phyloP scores from a whole-genome alignment of 2,888 invertebrate species.

The Campoplex nolae region DNA sequence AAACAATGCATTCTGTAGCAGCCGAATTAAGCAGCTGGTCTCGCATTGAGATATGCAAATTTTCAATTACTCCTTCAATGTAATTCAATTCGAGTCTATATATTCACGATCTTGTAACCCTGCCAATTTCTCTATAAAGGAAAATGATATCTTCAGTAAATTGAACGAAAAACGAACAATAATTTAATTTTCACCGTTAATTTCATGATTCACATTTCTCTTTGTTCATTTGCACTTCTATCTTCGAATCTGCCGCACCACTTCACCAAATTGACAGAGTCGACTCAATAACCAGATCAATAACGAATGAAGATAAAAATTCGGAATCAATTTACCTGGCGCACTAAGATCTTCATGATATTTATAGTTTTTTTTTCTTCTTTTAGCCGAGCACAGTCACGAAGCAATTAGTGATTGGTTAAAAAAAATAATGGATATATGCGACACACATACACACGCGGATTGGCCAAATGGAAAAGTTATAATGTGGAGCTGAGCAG shows the following conservation, averaged over 20 bases:
- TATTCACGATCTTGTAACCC: no score
- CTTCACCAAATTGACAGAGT: background rate
- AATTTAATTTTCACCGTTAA: background rate
- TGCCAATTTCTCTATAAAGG: no score
- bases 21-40: no score
- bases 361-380: background rate
- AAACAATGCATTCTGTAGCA: background rate
- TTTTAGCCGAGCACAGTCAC: conserved; percentile 24
- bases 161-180: no score
- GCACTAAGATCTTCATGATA: conserved; percentile 64
- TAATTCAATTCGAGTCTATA: background rate
- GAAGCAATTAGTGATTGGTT: background rate
- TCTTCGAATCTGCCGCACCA: background rate
- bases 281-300: background rate
- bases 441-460: conserved; percentile 38
- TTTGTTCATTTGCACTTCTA: background rate
- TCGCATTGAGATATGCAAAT: background rate
- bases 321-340: conserved; percentile 59
- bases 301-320: conserved; percentile 11
- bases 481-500: conserved; percentile 62
- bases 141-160: no score
- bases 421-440: background rate
- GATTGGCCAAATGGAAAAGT: conserved; percentile 57
- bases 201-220: background rate
- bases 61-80: background rate